phyloP scores from a whole-genome alignment of 1,140 invertebrate species.

The Amphibalanus amphitrite region DNA sequence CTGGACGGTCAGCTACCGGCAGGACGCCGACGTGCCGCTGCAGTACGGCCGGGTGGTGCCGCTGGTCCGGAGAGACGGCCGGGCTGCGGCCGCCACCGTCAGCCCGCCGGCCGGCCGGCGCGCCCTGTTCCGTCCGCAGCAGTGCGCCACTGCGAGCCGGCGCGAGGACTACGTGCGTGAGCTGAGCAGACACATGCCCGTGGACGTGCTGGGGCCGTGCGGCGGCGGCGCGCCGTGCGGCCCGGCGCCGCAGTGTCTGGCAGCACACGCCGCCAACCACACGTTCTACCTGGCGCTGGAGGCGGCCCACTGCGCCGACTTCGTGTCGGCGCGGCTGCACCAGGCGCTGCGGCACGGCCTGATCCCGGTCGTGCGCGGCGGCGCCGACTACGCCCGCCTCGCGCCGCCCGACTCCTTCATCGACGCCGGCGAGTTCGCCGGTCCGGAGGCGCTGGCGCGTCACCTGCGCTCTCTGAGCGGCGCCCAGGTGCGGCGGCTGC shows the following conservation, averaged over 20 bases:
- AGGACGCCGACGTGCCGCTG: slow-evolving; percentile 23
- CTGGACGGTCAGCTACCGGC: slow-evolving; percentile 31
- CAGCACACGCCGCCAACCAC: too few species aligned
- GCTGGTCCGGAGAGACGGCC: too few species aligned
- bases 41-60: slow-evolving; percentile 9
- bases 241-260: too few species aligned
- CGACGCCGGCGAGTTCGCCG: slow-evolving; percentile 31
- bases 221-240: too few species aligned
- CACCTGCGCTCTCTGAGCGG: too few species aligned
- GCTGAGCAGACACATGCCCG: slow-evolving; percentile 34
- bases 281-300: too few species aligned
- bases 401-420: slow-evolving; percentile 48
- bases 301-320: too few species aligned
- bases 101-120: too few species aligned
- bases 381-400: slow-evolving; percentile 32
- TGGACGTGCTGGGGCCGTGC: slow-evolving; percentile 54
- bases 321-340: slow-evolving; percentile 2
- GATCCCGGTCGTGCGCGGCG: slow-evolving; percentile 51
- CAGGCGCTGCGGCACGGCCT: slow-evolving; percentile 20
- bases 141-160: slow-evolving; percentile 35
- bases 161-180: slow-evolving; percentile 36
- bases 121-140: slow-evolving; percentile 15
- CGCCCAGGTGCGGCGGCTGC: too few species aligned
- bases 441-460: too few species aligned
- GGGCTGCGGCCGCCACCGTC: too few species aligned